Base-by-base conservation (phyloP, 2,888 invertebrate species). In the Tinea pellionella region DNA sequence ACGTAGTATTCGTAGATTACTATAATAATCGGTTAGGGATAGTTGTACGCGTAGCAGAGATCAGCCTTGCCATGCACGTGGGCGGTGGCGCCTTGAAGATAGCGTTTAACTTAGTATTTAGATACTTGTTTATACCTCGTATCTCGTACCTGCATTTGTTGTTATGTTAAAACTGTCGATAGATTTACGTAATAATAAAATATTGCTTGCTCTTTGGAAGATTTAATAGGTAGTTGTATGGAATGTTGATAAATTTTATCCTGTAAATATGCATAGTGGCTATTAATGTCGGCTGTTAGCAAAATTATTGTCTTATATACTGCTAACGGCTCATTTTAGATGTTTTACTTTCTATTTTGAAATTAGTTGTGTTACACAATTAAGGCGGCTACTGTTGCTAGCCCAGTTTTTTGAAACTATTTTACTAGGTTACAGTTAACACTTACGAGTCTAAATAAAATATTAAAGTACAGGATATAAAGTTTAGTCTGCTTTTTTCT, bases 51-150 rank as follows among this genome's bases (percentile, higher is more conserved):
- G 15, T 30, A 9, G 43, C 43, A 15, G 6, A 53, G 64, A 63
- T n/a, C n/a, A n/a, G 65, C 59, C 66, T 66, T 66, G 68, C 66
- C 65, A 63, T 30, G 60, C 59, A 58, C 60, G 64, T 64, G 63
- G 64, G 64, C 71, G 69, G 66, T 66, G 72, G 72, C 72, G 72
- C 73, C 72, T 60, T 18, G 41, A n/a, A 55, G 32, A 57, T 61
- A 61, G 59, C 51, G 61, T 47, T 53, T 55, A 55, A 55, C 55
- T 55, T 57, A 32, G 57, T 32, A 30, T 57, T 57, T 57, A 57
- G 57, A n/a, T 57, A 57, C 32, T n/a, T 57, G 57, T 32, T 47
- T 55, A n/a, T 55, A 55, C 6, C 55, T 24, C 19, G 47, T 47
- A 47, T 16, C 47, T 37, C 9, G 37, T 37, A 37, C 37, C 37